phyloP scores from a whole-genome alignment of 2,888 invertebrate species.

The Machimus atricapillus region DNA sequence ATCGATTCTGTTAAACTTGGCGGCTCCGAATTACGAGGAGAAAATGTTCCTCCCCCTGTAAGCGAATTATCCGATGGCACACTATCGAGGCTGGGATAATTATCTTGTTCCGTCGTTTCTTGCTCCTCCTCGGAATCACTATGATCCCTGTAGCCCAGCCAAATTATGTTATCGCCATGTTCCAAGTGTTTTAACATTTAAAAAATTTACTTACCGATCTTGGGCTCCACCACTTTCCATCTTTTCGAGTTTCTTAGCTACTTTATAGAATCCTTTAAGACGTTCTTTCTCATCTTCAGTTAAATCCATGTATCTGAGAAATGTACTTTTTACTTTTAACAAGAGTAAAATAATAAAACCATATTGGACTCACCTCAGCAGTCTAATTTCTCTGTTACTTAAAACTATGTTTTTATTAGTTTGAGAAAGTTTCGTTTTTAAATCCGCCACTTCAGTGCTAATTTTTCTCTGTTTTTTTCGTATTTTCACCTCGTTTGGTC shows the following conservation, averaged over 20 bases:
- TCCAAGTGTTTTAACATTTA: neutral
- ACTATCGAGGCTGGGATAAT: conserved; percentile 80
- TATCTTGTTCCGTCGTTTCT: conserved; percentile 75
- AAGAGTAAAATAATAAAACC: neutral
- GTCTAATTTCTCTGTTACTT: conserved; percentile 88
- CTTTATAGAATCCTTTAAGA: conserved; percentile 88
- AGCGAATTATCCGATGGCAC: conserved; percentile 76
- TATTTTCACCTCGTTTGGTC: conserved; percentile 83
- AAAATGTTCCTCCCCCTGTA: conserved; percentile 70
- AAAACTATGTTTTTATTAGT: conserved; percentile 86
- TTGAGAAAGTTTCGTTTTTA: conserved; percentile 80
- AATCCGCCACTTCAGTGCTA: conserved; percentile 87
- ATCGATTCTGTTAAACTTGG: conserved; percentile 87
- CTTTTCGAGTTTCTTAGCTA: conserved; percentile 90
- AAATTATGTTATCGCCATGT: neutral
- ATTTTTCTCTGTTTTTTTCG: conserved; percentile 90
- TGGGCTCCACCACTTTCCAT: conserved; percentile 81
- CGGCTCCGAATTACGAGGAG: conserved; percentile 79
- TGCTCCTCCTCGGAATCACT: conserved; percentile 77
- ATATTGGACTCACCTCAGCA: conserved; percentile 68
- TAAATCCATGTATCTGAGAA: conserved; percentile 79
- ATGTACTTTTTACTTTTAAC: conserved; percentile 34
- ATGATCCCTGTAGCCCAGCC: conserved; percentile 64
- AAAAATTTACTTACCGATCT: conserved; percentile 64
- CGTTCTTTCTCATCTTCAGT: conserved; percentile 93